Percentiles rank a stretch among this genome's conserved stretches.
phyloP scores from a whole-genome alignment of 2,888 invertebrate genomes.

The Strigamia transsilvanica region DNA sequence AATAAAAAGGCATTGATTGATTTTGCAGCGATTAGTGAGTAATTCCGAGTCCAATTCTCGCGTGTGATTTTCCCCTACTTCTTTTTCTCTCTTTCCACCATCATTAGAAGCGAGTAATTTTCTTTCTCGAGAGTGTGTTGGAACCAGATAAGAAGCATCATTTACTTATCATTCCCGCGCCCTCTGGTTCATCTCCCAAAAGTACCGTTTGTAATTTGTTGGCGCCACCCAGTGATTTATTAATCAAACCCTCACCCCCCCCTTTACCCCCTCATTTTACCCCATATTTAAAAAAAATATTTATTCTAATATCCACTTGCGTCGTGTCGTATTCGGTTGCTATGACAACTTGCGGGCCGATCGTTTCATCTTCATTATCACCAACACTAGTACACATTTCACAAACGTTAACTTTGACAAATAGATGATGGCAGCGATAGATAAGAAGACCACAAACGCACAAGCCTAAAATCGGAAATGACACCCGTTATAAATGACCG shows the following conservation, averaged over 20 bases:
- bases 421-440: conserved; percentile 40
- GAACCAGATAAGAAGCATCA: conserved; percentile 56
- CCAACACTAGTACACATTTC: conserved; percentile 38
- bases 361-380: conserved; percentile 48
- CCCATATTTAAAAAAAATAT: conserved; percentile 6
- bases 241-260: conserved; percentile 26
- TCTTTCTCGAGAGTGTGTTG: conserved; percentile 55
- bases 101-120: conserved; percentile 56
- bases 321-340: background rate
- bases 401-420: conserved; percentile 49
- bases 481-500: conserved; percentile 46
- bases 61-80: conserved; percentile 42
- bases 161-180: conserved; percentile 55
- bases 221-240: conserved; percentile 49
- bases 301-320: background rate
- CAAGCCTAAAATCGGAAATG: conserved; percentile 42
- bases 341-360: conserved; percentile 3
- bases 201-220: conserved; percentile 50
- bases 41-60: conserved; percentile 48
- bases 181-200: conserved; percentile 48
- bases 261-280: conserved; percentile 13
- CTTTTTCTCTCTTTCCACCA: conserved; percentile 44
- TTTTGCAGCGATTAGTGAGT: conserved; percentile 43
- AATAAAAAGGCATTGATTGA: conserved; percentile 44
- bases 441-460: conserved; percentile 41